Percentiles rank a stretch among this genome's conserved stretches.
Conservation (phyloP, 2,113 vertebrate species). For the Athene cunicularia region DNA sequence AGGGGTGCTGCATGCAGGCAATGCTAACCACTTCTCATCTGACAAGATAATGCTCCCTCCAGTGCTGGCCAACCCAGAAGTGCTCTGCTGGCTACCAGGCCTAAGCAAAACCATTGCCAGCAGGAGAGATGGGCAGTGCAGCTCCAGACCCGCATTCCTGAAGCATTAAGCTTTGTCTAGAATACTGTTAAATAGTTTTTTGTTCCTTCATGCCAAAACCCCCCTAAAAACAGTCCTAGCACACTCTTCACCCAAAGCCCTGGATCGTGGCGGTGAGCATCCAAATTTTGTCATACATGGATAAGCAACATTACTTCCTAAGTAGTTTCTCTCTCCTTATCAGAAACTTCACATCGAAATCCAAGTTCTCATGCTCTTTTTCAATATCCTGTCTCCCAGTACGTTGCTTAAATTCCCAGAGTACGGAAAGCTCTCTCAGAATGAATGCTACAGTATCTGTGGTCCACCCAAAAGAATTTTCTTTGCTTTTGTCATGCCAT, state of each 20-base stretch:
- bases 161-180: not conserved
- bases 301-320: not conserved
- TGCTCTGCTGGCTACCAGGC: not conserved
- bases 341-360: not conserved
- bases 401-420: not conserved
- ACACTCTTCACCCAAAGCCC: not conserved
- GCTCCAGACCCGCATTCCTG: not conserved
- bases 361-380: not conserved
- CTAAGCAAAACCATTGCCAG: not conserved
- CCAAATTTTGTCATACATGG: rapidly evolving
- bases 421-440: not conserved
- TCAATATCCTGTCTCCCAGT: not conserved
- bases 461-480: not conserved
- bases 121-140: not conserved
- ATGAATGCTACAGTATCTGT: not conserved
- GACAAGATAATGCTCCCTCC: not conserved
- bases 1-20: not conserved
- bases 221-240: not conserved
- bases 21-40: not conserved
- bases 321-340: not conserved
- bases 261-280: not conserved
- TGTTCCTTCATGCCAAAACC: not conserved
- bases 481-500: not conserved
- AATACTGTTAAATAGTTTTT: not conserved
- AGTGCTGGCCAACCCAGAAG: not conserved